Evolutionary conservation across 2,888 invertebrate genomes (phyloP), one percentile per base, ranked within the genome.

Genomic region (Desoria tigrina): DNA sequence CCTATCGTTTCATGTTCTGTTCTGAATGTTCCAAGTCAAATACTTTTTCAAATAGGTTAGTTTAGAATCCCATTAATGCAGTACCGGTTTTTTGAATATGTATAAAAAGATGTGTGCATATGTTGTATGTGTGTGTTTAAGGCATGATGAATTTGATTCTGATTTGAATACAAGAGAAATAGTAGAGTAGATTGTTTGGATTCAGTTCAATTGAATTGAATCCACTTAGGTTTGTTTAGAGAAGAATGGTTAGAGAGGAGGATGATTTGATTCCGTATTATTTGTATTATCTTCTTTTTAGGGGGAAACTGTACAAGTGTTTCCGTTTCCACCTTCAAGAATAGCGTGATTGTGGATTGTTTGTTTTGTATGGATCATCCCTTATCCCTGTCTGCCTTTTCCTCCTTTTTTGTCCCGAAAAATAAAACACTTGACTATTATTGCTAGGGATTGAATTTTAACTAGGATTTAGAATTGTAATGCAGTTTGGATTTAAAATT

Each of bases 191-290:
- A 42, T 26, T 58, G 57, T 42, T 58, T 26, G 16, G 54, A 50
- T 61, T 61, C 58, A 56, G 50, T 58, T 53, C 51, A 50, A 32
- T 65, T 60, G 55, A 37, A 56, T 55, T 61, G 61, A 65, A 65
- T 65, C 56, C 60, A 56, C 61, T 60, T 58, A 39, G 28, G 42
- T 58, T 45, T 56, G 55, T 57, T 57, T 61, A 56, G 55, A 27
- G 54, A 53, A 24, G 49, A n/a, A 55, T 54, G 55, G 7, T 49
- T 55, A 50, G 66, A 60, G 63, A 63, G 61, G 56, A 58, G 63
- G 61, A 64, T 64, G 63, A 68, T 68, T 64, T 63, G 68, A 64
- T 64, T 64, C 60, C 57, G 67, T 51, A 60, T 63, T 32, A 32
- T 32, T 32, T 32, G 6, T 32, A 32, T 32, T 32, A 32, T 32